Evolutionary conservation across 2,888 invertebrate species (phyloP).

Genomic region (Listrodromus nycthemerus): DNA sequence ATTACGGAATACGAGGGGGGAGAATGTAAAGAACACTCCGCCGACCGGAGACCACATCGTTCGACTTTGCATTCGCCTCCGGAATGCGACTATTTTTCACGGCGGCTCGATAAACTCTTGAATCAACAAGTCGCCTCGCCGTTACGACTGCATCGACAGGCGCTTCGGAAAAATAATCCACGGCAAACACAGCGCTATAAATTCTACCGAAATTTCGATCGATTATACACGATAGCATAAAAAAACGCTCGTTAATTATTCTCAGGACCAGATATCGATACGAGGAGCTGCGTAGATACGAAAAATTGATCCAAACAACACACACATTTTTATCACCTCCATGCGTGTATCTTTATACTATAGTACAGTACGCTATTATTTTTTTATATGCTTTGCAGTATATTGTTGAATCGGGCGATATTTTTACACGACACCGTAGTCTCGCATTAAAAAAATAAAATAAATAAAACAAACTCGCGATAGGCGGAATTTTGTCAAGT

Average conservation of each 20-base stretch:
- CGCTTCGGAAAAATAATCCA: neutral
- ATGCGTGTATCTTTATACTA: too few species aligned
- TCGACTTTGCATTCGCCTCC: conserved; percentile 42
- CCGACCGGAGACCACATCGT: conserved; percentile 28
- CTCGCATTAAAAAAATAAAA: neutral
- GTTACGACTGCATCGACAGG: neutral
- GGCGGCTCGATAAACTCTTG: conserved; percentile 43
- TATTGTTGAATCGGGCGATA: too few species aligned
- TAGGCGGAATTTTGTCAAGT: neutral
- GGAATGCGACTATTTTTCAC: conserved; percentile 58
- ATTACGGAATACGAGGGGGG: conserved; percentile 31
- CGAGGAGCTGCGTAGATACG: too few species aligned
- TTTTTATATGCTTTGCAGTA: too few species aligned
- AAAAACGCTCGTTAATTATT: neutral
- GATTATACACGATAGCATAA: neutral
- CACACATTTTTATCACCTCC: too few species aligned
- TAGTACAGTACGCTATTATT: too few species aligned
- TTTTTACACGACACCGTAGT: too few species aligned
- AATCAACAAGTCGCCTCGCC: conserved; percentile 27
- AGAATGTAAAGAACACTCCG: conserved; percentile 3
- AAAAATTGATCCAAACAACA: too few species aligned
- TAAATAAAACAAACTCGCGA: neutral
- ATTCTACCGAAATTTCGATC: neutral
- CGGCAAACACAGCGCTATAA: neutral
- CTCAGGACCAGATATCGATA: too few species aligned